These are phyloP conservation scores for Macrocentrus cingulum DNA, from an alignment of 1,140 invertebrate species.

Conservation along the genomic window DNA sequence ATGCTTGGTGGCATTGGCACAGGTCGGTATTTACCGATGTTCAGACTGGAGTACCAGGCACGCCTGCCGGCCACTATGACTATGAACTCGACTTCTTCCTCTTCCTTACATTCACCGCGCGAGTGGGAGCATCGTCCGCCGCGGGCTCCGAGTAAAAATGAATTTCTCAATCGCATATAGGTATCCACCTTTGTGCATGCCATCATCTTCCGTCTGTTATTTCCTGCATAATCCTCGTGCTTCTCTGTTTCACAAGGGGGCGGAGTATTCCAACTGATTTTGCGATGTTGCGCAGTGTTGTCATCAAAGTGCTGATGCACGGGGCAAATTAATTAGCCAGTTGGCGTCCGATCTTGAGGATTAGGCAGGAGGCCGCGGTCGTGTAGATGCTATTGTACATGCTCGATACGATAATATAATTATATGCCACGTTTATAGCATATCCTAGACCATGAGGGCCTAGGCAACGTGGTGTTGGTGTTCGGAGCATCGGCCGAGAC, in stretches of 20 bases:
- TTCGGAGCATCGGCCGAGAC: slow-evolving; percentile 18
- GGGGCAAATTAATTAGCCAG: not conserved
- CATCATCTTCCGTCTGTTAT: no score
- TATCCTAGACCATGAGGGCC: not conserved
- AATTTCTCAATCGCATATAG: not conserved
- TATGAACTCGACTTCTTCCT: slow-evolving; percentile 10
- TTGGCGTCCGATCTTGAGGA: not conserved
- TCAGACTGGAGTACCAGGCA: slow-evolving; percentile 1
- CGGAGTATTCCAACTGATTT: no score
- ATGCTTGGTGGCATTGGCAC: slow-evolving; percentile 14
- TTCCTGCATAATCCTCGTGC: no score
- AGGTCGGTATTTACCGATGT: slow-evolving; percentile 18
- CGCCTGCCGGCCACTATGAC: slow-evolving; percentile 5
- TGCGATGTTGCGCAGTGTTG: no score
- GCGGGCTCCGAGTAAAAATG: not conserved
- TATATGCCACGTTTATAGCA: slow-evolving; percentile 16
- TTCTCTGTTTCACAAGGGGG: no score
- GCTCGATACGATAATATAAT: slow-evolving; percentile 16
- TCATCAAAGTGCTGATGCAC: no score
- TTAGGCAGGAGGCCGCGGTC: not conserved
- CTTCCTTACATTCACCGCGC: not conserved
- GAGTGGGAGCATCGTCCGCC: slow-evolving; percentile 10
- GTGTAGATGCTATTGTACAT: slow-evolving; percentile 2
- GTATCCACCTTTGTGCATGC: not conserved
- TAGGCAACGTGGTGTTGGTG: not conserved